phyloP scores from a whole-genome alignment of 2,797 vertebrate species.

The Kryptolebias ocellatus region DNA sequence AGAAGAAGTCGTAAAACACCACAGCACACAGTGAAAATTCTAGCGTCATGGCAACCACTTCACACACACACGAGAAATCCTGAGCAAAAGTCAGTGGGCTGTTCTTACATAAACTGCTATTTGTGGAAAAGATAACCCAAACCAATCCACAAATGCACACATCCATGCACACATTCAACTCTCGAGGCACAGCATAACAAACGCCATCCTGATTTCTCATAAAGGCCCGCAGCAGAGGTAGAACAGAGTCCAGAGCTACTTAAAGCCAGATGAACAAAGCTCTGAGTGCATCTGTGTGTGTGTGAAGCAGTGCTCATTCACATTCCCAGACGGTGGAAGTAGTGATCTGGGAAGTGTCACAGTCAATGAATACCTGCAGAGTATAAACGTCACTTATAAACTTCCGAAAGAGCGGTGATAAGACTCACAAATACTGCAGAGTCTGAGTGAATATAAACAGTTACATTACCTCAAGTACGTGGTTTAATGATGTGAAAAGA shows the following conservation, averaged over 20 bases:
- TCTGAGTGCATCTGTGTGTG: slow-evolving; percentile 33
- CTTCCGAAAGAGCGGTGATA: slow-evolving; percentile 45
- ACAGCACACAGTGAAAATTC: slow-evolving; percentile 48
- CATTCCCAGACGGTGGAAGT: slow-evolving; percentile 75
- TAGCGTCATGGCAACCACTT: slow-evolving; percentile 63
- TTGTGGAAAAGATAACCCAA: slow-evolving; percentile 20
- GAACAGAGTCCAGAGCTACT: slow-evolving; percentile 51
- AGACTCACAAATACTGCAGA: slow-evolving; percentile 13
- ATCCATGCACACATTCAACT: neutral
- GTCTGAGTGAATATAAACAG: slow-evolving; percentile 3
- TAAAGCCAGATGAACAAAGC: slow-evolving; percentile 50
- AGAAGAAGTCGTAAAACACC: slow-evolving; percentile 64
- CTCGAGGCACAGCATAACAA: slow-evolving; percentile 20
- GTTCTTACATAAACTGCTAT: slow-evolving; percentile 48
- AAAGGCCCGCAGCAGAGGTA: slow-evolving; percentile 18
- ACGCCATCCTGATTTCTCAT: slow-evolving; percentile 34
- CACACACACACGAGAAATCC: slow-evolving; percentile 57
- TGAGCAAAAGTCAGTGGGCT: slow-evolving; percentile 36
- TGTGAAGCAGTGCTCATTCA: slow-evolving; percentile 56
- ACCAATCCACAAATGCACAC: slow-evolving; percentile 14
- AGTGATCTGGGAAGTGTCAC: slow-evolving; percentile 57
- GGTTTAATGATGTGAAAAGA: neutral
- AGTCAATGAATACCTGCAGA: slow-evolving; percentile 54
- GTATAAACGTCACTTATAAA: slow-evolving; percentile 63
- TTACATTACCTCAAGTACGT: neutral